Base-by-base conservation (phyloP, 2,888 invertebrate genomes). In the Apotomis capreana region DNA sequence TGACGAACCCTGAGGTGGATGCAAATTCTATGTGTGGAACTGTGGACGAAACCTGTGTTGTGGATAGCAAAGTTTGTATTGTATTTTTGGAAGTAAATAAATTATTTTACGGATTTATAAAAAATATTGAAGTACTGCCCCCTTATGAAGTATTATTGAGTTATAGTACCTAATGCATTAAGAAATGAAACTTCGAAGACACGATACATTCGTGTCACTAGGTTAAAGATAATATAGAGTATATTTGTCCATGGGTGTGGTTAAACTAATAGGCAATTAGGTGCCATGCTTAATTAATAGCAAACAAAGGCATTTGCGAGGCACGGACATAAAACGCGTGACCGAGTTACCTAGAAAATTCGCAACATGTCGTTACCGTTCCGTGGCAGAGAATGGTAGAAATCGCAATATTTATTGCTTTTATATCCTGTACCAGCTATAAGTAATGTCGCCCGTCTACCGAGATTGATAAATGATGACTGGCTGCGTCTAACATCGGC, bases 281-380 rank as follows among this genome's bases (percentile, higher is more conserved):
- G 65, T 61, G 6, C 40, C 57, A 67, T 26, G 57, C n/a, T 61
- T 67, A 71, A 71, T 71, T 71, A 71, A 62, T 68, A 63, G 46
- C 68, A 72, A 68, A 72, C 68, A 72, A 72, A 72, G 62, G 52
- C 37, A 68, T 63, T 52, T 57, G 58, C 58, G 57, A 69, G 51
- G 59, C 46, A 15, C 58, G 61, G 61, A 58, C 62, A 58, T 68
- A 72, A 72, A 68, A 63, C 15, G 44, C 72, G 54, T 73, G 74
- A 73, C 74, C 76, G 64, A 69, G 71, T 74, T 69, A 62, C 70
- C 74, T 69, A 69, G 68, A 74, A 70, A 75, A 71, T 74, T 68
- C 49, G 54, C 72, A 52, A 54, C 67, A 37, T 46, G 68, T 62
- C 51, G 65, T 49, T 62, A 55, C 64, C 54, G 46, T 65, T 67